phyloP scores from a whole-genome alignment of 2,888 invertebrate species.

The Lepeophtheirus nordmannii region DNA sequence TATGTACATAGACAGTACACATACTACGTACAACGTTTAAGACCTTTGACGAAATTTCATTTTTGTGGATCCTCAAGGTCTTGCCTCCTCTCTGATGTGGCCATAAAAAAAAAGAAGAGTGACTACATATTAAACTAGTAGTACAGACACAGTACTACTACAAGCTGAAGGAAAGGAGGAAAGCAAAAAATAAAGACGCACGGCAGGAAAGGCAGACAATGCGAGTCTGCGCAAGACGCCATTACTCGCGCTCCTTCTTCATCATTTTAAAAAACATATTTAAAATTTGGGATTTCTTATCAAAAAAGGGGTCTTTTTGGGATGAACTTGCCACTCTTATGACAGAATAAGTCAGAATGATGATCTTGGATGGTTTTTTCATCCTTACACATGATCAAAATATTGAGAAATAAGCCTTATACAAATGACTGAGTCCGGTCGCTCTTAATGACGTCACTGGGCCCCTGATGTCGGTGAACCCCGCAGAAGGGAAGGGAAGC shows the following conservation, averaged over 20 bases:
- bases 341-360: neutral
- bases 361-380: no score
- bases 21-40: no score
- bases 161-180: neutral
- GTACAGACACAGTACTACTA: neutral
- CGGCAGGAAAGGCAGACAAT: neutral
- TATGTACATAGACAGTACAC: no score
- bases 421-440: neutral
- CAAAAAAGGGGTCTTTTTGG: conserved; percentile 7
- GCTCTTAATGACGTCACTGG: conserved; percentile 9
- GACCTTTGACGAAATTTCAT: no score
- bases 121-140: no score
- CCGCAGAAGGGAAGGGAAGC: neutral
- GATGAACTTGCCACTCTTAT: neutral
- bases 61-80: no score
- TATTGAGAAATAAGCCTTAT: neutral
- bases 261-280: neutral
- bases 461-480: conserved; percentile 3
- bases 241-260: conserved; percentile 5
- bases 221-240: neutral
- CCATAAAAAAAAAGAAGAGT: no score
- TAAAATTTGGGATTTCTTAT: conserved; percentile 3
- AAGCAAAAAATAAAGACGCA: no score
- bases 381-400: neutral
- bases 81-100: no score